Evolutionary conservation across 2,888 invertebrate genomes (phyloP).

Genomic region (Emesis furor): DNA sequence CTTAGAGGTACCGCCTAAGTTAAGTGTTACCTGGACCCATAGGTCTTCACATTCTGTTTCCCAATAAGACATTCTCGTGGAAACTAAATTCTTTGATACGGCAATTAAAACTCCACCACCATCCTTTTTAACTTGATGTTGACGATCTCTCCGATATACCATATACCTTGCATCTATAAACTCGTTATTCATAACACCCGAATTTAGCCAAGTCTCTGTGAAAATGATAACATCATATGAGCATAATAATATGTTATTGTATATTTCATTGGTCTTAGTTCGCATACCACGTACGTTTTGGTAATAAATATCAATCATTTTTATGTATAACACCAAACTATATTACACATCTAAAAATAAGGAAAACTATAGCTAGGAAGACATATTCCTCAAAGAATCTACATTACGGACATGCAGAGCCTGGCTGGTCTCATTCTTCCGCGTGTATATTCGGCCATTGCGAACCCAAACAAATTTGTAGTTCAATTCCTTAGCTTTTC

Average conservation of each 20-base stretch:
- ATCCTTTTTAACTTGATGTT: constrained; percentile 5
- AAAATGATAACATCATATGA: constrained; percentile 33
- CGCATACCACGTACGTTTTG: constrained; percentile 49
- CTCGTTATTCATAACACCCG: constrained; percentile 23
- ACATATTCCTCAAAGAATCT: not conserved
- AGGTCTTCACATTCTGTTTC: constrained; percentile 22
- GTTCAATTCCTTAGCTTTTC: not conserved
- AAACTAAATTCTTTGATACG: not conserved
- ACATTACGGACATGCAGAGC: not conserved
- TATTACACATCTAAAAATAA: not conserved
- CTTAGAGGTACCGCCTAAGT: not conserved
- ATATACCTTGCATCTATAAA: constrained; percentile 32
- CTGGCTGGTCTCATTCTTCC: not conserved
- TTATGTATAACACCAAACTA: not conserved
- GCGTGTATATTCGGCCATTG: not conserved
- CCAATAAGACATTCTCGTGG: not conserved
- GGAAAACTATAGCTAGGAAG: not conserved
- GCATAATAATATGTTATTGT: constrained; percentile 12
- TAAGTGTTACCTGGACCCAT: not conserved
- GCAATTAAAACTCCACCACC: constrained; percentile 25
- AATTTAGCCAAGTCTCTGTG: constrained; percentile 46
- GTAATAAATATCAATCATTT: constrained; percentile 34
- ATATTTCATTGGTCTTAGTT: constrained; percentile 42
- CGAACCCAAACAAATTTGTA: not conserved
- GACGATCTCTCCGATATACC: constrained; percentile 29